These are phyloP conservation scores for Lagocephalus sceleratus DNA, from an alignment of 2,797 vertebrate genomes.

Conservation along the genomic window DNA sequence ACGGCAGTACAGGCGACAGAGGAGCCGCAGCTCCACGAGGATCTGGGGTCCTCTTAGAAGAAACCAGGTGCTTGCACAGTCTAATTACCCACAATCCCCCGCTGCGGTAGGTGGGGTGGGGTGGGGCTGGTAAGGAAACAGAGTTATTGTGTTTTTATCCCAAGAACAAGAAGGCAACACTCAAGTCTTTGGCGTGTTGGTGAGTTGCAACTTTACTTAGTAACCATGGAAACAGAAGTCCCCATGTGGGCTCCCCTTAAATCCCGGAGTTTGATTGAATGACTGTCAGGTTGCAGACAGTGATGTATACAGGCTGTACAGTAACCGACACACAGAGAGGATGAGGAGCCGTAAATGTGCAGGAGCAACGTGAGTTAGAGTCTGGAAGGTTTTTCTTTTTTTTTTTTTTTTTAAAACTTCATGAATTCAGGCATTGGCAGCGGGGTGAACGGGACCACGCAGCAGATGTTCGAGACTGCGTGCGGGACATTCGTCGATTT, in stretches of 20 bases:
- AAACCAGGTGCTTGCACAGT: constrained; percentile 33
- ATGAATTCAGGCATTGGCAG: no score
- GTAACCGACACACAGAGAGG: constrained; percentile 48
- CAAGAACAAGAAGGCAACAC: constrained; percentile 28
- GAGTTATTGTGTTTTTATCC: constrained; percentile 31
- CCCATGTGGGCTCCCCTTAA: constrained; percentile 49
- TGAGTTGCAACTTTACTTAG: constrained; percentile 52
- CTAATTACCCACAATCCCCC: constrained; percentile 26
- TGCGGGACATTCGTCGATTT: no score
- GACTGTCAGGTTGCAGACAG: constrained; percentile 59
- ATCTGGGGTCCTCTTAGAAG: constrained; percentile 28
- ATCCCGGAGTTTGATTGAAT: constrained; percentile 69
- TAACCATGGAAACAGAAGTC: constrained; percentile 68
- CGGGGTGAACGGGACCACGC: no score
- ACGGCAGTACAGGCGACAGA: no score
- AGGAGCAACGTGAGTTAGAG: constrained; percentile 23
- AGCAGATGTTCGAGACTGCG: no score
- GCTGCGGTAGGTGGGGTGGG: background rate
- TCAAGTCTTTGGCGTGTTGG: constrained; percentile 43
- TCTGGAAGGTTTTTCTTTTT: constrained; percentile 30
- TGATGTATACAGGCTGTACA: constrained; percentile 45
- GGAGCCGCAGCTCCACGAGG: background rate
- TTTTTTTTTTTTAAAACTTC: constrained; percentile 17
- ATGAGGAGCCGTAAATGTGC: constrained; percentile 32
- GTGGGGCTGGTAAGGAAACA: constrained; percentile 21